Conservation (phyloP, 2,797 vertebrate genomes). For the Pogoniulus pusillus region DNA sequence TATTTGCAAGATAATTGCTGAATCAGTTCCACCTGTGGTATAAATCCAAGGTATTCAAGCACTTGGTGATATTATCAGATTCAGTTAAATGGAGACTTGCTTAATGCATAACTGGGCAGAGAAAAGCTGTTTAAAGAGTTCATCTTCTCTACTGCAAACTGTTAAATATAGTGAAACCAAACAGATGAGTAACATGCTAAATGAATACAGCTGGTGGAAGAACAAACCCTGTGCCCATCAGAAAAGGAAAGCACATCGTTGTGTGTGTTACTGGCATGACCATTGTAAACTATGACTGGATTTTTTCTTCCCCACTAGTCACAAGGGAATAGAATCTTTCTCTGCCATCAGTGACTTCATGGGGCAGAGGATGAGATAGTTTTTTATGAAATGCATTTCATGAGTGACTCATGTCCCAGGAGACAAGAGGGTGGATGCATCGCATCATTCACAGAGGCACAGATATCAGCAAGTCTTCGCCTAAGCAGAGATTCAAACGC, state of each 20-base stretch:
- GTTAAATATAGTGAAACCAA: constrained; percentile 38
- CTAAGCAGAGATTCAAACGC: not conserved
- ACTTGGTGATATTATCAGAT: not conserved
- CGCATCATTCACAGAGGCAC: not conserved
- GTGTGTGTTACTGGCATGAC: constrained; percentile 8
- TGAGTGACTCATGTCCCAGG: constrained; percentile 41
- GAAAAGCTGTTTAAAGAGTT: constrained; percentile 9
- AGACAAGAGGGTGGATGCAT: constrained; percentile 44
- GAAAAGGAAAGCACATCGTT: constrained; percentile 38
- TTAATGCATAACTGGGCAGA: not conserved
- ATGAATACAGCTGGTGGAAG: constrained; percentile 59
- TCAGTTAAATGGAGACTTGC: not conserved
- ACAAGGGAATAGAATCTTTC: constrained; percentile 36
- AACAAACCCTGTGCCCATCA: constrained; percentile 38
- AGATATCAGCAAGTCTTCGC: not conserved
- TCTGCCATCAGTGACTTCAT: constrained; percentile 64
- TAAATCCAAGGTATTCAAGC: not conserved
- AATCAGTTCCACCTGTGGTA: constrained; percentile 10
- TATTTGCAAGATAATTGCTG: constrained; percentile 1
- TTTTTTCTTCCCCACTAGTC: constrained; percentile 2
- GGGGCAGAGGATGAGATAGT: constrained; percentile 53
- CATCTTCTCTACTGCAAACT: not conserved
- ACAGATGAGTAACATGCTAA: constrained; percentile 42
- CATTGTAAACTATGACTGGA: constrained; percentile 39
- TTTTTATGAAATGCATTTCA: constrained; percentile 46